Evolutionary conservation across 2,797 vertebrate species (phyloP), one percentile per base, ranked within the genome.

Genomic region (Dendrocincla tyrannina): DNA sequence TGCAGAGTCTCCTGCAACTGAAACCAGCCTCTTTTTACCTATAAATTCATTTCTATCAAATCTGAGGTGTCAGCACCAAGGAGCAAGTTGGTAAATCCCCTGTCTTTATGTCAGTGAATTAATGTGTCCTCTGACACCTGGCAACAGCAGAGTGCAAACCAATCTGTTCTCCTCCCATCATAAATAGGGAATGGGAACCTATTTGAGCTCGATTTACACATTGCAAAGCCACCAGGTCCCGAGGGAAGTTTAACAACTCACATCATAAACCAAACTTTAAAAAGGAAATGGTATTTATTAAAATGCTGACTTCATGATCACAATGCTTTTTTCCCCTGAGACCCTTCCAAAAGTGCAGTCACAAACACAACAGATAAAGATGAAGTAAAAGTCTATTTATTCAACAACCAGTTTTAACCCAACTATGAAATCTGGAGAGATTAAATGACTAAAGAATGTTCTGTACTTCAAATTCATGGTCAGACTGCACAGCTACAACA

Each of bases 171-270:
- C n/a, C 41, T 94, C 83, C 84, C 79, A 24, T 5, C 87, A 76
- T 90, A 81, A 95, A 88, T 1, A 67, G 16, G 52, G 73, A 92
- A 85, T 2, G 63, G 75, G 96, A 95, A 73, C 84, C 87, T 76
- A 44, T 50, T 11, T 37, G 67, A 93, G 81, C 82, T 86, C 81
- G 28, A 19, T 69, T 77, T 87, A 69, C 86, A 69, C 85, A 28
- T 0, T 8, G 10, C 90, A 83, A 91, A 83, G 37, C 63, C 72
- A 55, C 39, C 62, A 4, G 58, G 35, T 63, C 89, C 79, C 82
- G 12, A 25, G 62, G 76, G 87, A 78, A 63, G 76, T 59, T 59
- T 46, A 91, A 85, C 74, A 81, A 63, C 53, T 85, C 50, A 2
- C 19, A 50, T 47, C 46, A 75, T n/a, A 88, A 81, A 72, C 18